These are phyloP conservation scores for Pseudorhiza aurosa DNA, from an alignment of 30 jellyfish, hydroid and myxozoan species.

Conservation along the genomic window DNA sequence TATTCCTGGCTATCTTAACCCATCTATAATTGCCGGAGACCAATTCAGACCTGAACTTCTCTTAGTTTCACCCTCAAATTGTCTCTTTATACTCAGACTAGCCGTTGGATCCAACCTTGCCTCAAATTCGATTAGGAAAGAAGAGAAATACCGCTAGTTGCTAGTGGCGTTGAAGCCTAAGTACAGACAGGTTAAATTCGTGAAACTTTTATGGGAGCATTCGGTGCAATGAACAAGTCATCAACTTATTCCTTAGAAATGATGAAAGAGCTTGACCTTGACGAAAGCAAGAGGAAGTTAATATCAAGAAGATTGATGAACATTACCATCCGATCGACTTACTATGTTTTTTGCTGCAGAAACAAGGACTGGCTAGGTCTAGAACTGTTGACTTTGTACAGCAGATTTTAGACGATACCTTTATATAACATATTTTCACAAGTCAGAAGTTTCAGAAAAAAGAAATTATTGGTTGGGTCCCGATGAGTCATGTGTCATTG, in stretches of 20 bases:
- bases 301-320: too few species aligned
- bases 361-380: too few species aligned
- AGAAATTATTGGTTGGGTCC: too few species aligned
- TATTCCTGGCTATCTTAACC: background rate
- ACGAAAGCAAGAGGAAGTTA: background rate
- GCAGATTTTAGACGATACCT: too few species aligned
- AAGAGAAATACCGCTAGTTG: background rate
- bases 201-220: background rate
- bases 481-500: too few species aligned
- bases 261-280: background rate
- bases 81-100: background rate
- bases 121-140: background rate
- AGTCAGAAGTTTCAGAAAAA: too few species aligned
- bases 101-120: background rate
- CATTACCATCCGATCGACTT: too few species aligned
- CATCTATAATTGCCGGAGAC: background rate
- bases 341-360: too few species aligned
- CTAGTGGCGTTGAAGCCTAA: background rate
- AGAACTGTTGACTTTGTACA: too few species aligned
- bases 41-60: background rate
- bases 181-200: background rate
- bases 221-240: background rate
- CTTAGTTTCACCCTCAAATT: background rate
- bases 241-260: background rate
- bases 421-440: too few species aligned